Evolutionary conservation across 2,888 invertebrate species (phyloP), one percentile per base, ranked within the genome.

Genomic region (Perdita meconis): DNA sequence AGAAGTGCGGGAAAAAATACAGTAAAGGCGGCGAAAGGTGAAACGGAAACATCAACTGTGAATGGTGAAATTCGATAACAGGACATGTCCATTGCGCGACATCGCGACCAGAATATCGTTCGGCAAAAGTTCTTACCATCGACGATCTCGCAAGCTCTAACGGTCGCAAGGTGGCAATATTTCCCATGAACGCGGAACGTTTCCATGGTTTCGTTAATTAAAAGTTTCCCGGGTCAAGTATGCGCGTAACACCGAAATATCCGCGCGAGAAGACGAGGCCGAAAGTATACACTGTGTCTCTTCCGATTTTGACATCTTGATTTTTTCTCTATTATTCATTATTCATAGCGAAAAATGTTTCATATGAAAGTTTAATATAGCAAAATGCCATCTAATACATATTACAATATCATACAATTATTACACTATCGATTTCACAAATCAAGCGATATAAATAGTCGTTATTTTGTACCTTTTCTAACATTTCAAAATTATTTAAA

Each of bases 141-240:
- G 10, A 63, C 34, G 30, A 26, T 71, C 38, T 16, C 53, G 30
- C n/a, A 12, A 13, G 42, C 6, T 19, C 6, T 2, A 3, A 1
- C 4, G 0, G 13, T 2, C n/a, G 1, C 3, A 34, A 19, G 16
- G 44, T 24, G 30, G 12, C 22, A 53, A 74, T 47, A 59, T 59
- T 64, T 64, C 4, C 13, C 12, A 19, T 3, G 0, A 12, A 30
- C 8, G 10, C 13, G 24, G n/a, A 47, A 4, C n/a, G 30, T 59
- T 30, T 5, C 42, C 42, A 19, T 26, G 24, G 38, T 56, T 57
- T 40, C 50, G 75, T 75, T 80, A 80, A 80, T 80, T 75, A 75
- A 67, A 78, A 74, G 40, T 50, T 70, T 26, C 6, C 38, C n/a
- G 22, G 13, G n/a, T 13, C 19, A 42, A 40, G 10, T 22, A 19